These are phyloP conservation scores for Dicranocentrus wangi DNA, from an alignment of 2,888 invertebrate genomes.

Conservation along the genomic window DNA sequence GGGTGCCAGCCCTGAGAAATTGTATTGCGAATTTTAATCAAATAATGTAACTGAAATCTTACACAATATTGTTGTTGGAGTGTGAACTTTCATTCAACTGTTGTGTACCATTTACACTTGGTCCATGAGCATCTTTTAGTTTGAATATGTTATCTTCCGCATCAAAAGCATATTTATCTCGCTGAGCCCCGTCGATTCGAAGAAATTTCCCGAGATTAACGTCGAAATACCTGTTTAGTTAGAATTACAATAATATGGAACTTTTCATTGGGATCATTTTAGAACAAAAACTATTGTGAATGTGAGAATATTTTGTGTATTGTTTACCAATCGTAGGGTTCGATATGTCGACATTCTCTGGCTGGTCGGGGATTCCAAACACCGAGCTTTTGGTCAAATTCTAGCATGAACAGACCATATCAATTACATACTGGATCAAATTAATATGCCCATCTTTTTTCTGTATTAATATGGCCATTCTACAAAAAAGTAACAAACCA, in stretches of 20 bases:
- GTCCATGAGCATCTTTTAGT: conserved; percentile 48
- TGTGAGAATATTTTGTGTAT: no score
- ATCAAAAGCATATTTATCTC: conserved; percentile 49
- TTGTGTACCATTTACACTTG: conserved; percentile 57
- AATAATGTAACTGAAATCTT: no score
- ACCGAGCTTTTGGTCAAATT: conserved; percentile 36
- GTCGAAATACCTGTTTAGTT: conserved; percentile 56
- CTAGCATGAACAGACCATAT: background rate
- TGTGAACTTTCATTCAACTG: background rate
- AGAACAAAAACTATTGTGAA: no score
- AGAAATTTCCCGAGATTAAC: conserved; percentile 41
- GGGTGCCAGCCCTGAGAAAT: conserved; percentile 28
- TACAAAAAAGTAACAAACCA: conserved; percentile 13
- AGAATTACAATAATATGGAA: no score
- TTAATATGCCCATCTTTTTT: no score
- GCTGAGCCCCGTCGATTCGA: conserved; percentile 16
- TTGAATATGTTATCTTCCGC: conserved; percentile 19
- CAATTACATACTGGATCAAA: background rate
- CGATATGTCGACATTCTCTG: conserved; percentile 40
- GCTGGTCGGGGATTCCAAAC: conserved; percentile 29
- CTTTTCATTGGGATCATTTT: no score
- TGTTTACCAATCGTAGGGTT: conserved; percentile 40
- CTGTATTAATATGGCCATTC: no score
- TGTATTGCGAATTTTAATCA: no score
- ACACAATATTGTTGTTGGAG: conserved; percentile 1